Base-by-base conservation (phyloP, 2,888 invertebrate species). In the Geotrupes spiniger region DNA sequence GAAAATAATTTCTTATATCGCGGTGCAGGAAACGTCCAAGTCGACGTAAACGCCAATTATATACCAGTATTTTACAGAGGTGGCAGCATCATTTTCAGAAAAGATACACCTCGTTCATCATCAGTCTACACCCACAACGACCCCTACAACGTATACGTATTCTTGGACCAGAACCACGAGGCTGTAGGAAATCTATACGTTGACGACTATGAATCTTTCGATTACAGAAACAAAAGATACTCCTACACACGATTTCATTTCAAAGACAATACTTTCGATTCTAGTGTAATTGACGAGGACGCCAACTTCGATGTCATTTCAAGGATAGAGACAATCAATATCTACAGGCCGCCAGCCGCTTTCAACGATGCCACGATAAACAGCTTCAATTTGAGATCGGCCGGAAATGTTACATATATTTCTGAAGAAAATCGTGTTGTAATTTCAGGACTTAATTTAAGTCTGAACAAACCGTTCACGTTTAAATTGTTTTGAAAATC, bases 131-230 rank as follows among this genome's bases (percentile, higher is more conserved):
- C 58, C 51, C 17, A 48, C 10, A 28, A 53, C 11, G 63, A 63
- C 52, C 56, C 59, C 1, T 54, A 55, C 21, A 62, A 57, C 28
- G 27, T 65, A 8, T 59, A 63, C 15, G 46, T 62, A 29, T 59
- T 52, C 46, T 47, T 58, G 11, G 59, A 63, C 31, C 11, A 27
- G 17, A 74, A 83, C 44, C 81, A 81, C 53, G 72, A 74, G 11
- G 92, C 94, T 0, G 74, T 76, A 15, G 93, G 93, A 39, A 80
- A 82, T 0, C 71, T 95, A 2, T 96, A 90, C 70, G 82, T 92
- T 42, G 95, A 96, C 69, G 94, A 94, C 69, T 92, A 90, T 8
- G 39, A 16, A 3, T 46, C 46, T 1, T 39, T 46, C 10, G 21
- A 39, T 12, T 46, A 46, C 12, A 28, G 28, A 4, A 12, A 31